Evolutionary conservation across 2,113 vertebrate species (phyloP).

Genomic region (Tyrannus savana): DNA sequence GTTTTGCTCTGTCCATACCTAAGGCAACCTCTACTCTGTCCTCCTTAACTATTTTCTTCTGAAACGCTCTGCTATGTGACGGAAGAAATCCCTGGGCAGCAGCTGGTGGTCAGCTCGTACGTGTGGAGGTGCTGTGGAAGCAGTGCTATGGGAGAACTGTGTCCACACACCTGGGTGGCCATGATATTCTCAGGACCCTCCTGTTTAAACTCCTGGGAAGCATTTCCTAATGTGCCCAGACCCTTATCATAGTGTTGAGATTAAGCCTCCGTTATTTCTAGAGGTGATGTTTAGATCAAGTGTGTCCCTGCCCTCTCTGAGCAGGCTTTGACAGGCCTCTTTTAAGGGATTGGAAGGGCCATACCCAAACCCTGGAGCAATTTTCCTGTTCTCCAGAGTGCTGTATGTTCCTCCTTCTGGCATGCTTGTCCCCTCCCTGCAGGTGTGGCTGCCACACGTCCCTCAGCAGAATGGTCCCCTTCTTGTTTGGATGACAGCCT

Average conservation of each 20-base stretch:
- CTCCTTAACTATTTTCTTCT: neutral
- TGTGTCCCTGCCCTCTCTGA: neutral
- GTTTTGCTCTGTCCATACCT: neutral
- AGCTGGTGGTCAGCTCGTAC: neutral
- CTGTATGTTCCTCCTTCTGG: neutral
- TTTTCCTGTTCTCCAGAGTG: neutral
- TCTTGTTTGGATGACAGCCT: neutral
- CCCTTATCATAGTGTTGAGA: neutral
- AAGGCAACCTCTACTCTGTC: neutral
- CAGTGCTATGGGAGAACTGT: neutral
- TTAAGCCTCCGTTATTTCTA: neutral
- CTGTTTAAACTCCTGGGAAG: neutral
- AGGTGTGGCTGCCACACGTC: neutral
- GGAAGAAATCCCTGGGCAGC: neutral
- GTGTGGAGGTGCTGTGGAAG: neutral
- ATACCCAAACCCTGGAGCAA: neutral
- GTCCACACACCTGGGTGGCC: neutral
- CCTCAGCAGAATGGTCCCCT: neutral
- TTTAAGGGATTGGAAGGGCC: neutral
- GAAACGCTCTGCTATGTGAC: neutral
- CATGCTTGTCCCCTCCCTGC: neutral
- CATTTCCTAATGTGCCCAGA: neutral
- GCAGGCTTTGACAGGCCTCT: neutral
- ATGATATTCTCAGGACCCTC: neutral
- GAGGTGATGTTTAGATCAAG: neutral